Conservation (phyloP, 2,797 vertebrate species). For the Psittacula echo region DNA sequence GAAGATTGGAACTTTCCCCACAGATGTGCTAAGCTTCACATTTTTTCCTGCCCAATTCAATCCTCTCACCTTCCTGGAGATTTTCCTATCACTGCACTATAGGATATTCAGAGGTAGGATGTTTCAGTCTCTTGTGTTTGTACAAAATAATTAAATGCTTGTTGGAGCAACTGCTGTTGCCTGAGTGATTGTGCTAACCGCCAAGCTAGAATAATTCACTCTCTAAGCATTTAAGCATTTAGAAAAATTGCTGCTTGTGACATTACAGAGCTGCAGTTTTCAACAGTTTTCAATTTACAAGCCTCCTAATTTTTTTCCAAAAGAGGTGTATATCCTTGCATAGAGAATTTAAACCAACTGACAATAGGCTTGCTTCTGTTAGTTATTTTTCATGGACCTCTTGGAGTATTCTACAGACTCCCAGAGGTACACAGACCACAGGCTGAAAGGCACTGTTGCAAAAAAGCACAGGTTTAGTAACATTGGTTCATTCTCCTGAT, state of each 20-base stretch:
- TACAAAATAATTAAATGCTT: constrained; percentile 22
- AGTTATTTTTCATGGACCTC: constrained; percentile 1
- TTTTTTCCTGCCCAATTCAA: neutral
- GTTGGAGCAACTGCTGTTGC: neutral
- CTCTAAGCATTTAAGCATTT: neutral
- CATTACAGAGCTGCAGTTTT: neutral
- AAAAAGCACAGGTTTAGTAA: constrained; percentile 3
- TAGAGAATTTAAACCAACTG: neutral
- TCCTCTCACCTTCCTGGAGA: neutral
- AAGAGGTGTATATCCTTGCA: neutral
- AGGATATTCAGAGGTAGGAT: neutral
- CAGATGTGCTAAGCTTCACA: neutral
- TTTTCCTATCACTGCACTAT: neutral
- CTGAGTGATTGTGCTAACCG: neutral
- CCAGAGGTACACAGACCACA: neutral
- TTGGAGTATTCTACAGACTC: neutral
- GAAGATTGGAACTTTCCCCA: neutral
- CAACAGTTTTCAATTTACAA: constrained; percentile 55
- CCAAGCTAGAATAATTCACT: neutral
- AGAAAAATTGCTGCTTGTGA: constrained; percentile 4
- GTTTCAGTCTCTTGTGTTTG: neutral
- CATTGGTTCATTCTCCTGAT: neutral
- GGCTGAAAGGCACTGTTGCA: neutral
- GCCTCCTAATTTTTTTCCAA: neutral
- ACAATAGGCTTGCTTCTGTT: neutral